Conservation (phyloP, 30 jellyfish, hydroid and myxozoan genomes). For the Chironex yamaguchii region DNA sequence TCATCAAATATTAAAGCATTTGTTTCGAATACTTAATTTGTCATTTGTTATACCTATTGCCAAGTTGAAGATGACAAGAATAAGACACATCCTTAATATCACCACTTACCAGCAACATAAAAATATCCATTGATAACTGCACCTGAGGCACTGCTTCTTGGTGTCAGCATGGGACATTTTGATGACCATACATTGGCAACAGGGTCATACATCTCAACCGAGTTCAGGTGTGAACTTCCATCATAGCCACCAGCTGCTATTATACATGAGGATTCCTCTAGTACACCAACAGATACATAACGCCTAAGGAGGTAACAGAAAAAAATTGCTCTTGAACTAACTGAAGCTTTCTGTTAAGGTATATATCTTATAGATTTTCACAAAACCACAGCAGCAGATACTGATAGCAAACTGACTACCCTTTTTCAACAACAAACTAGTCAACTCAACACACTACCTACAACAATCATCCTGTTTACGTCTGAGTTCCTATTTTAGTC, state of each 20-base stretch:
- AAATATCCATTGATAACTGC: conserved; percentile 80
- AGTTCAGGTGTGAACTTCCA: conserved; percentile 82
- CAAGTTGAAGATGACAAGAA: too few relatives aligned
- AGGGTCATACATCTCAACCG: conserved; percentile 90
- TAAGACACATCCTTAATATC: not conserved
- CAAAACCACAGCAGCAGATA: too few relatives aligned
- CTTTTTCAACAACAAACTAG: too few relatives aligned
- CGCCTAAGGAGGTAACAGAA: conserved; percentile 75
- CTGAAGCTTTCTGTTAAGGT: too few relatives aligned
- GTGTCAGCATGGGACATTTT: conserved; percentile 75
- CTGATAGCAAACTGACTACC: too few relatives aligned
- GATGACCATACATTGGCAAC: conserved; percentile 87
- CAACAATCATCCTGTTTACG: too few relatives aligned
- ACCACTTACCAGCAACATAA: conserved; percentile 77
- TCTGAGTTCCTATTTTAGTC: too few relatives aligned
- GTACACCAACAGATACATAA: conserved; percentile 87
- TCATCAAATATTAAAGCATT: too few relatives aligned
- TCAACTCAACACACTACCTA: too few relatives aligned
- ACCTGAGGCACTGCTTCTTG: conserved; percentile 83
- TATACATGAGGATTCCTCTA: conserved; percentile 66
- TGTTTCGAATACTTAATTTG: too few relatives aligned
- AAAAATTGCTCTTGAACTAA: not conserved
- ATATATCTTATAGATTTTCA: too few relatives aligned
- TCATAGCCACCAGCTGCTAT: conserved; percentile 97
- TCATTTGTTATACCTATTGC: too few relatives aligned